A percentile compares a stretch with the other conserved stretches of the same genome.
Conservation (phyloP, 1,140 invertebrate genomes). For the Theocolax elegans region DNA sequence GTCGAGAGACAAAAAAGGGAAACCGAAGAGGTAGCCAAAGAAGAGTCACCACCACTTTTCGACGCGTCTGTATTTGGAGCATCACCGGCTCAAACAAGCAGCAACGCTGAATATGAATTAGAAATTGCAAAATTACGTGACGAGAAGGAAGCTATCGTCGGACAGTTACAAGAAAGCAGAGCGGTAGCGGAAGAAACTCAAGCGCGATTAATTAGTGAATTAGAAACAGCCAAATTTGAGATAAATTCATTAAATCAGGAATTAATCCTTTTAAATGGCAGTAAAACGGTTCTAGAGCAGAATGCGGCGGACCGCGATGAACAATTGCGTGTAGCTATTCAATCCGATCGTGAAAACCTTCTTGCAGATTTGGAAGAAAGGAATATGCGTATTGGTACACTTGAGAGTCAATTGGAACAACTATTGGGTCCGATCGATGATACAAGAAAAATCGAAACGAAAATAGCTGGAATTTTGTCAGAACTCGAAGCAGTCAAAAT, state of each 20-base stretch:
- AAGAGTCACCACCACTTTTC: constrained; percentile 11
- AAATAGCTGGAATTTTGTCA: background rate
- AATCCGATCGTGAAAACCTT: background rate
- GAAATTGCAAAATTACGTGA: constrained; percentile 47
- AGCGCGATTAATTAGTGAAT: constrained; percentile 35
- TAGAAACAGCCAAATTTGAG: constrained; percentile 33
- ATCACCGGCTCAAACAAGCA: background rate
- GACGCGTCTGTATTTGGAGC: constrained; percentile 29
- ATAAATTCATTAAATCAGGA: background rate
- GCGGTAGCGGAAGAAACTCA: constrained; percentile 33
- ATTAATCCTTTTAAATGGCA: background rate
- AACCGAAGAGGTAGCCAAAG: background rate
- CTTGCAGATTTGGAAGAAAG: background rate
- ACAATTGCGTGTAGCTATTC: too few species aligned
- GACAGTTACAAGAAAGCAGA: constrained; percentile 43
- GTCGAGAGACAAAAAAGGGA: constrained; percentile 5
- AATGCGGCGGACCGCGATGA: too few species aligned
- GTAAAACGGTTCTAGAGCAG: too few species aligned
- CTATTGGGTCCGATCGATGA: background rate
- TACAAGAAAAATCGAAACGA: background rate
- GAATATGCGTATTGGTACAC: constrained; percentile 39
- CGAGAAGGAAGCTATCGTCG: constrained; percentile 27
- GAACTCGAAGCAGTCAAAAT: constrained; percentile 40
- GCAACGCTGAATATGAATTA: background rate
- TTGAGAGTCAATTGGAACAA: constrained; percentile 27